phyloP scores from a whole-genome alignment of 2,797 vertebrate species.

The Petrocephalus schoutedeni region DNA sequence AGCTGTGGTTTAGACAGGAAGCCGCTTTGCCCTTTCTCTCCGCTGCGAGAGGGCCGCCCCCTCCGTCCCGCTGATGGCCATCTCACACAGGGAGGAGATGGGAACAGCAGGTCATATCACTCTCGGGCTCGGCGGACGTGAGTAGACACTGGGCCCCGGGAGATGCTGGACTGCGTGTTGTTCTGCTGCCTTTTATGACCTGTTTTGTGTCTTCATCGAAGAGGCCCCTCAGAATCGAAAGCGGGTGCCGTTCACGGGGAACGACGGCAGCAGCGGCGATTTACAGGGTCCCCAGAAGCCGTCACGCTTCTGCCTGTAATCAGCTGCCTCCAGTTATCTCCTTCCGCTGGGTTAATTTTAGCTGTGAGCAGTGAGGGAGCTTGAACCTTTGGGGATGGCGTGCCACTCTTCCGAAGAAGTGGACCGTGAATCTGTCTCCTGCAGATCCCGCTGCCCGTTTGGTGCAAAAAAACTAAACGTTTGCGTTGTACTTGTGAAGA shows the following conservation, averaged over 20 bases:
- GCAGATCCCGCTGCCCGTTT: not conserved
- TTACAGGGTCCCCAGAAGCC: not conserved
- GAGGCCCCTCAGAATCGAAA: not conserved
- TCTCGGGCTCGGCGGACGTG: not conserved
- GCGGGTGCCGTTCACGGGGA: not conserved
- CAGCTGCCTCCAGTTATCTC: not conserved
- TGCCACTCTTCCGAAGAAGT: not conserved
- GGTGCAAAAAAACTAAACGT: not conserved
- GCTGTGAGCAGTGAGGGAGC: not conserved
- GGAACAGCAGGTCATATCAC: not conserved
- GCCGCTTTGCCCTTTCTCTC: not conserved
- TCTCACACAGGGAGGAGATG: not conserved
- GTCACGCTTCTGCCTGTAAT: not conserved
- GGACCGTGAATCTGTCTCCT: not conserved
- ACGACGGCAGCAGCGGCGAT: not conserved
- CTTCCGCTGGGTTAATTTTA: constrained; percentile 9
- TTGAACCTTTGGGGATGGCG: not conserved
- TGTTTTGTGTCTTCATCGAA: not conserved
- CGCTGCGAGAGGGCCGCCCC: not conserved
- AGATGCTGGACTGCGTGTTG: not conserved
- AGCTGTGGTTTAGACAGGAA: not conserved
- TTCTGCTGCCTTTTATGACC: not conserved
- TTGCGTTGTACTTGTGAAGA: not conserved
- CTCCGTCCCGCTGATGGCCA: not conserved
- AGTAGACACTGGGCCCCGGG: not conserved